phyloP scores from a whole-genome alignment of 2,797 vertebrate genomes.

The Babyrousa celebensis region DNA sequence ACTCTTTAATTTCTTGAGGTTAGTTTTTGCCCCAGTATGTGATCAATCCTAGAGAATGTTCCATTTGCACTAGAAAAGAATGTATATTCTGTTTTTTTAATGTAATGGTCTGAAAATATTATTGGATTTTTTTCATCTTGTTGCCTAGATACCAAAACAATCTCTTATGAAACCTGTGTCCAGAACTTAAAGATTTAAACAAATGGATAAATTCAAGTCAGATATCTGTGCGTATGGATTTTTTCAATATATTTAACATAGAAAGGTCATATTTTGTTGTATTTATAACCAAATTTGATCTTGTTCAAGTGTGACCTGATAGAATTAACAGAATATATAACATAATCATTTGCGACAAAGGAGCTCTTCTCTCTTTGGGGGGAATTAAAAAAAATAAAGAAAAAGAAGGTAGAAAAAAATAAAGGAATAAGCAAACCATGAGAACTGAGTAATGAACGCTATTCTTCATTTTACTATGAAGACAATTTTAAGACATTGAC shows the following conservation, averaged over 20 bases:
- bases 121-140: neutral
- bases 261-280: neutral
- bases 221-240: neutral
- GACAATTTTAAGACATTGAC: neutral
- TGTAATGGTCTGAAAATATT: too few relatives aligned
- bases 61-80: too few relatives aligned
- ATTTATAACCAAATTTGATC: neutral
- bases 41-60: too few relatives aligned
- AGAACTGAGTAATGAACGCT: neutral
- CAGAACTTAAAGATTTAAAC: neutral
- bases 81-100: too few relatives aligned
- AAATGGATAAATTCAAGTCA: neutral
- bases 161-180: neutral
- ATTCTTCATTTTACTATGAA: neutral
- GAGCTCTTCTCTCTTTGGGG: neutral
- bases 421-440: neutral
- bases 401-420: neutral
- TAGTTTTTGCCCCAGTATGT: too few relatives aligned
- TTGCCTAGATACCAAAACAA: neutral
- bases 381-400: neutral
- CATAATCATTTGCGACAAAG: neutral
- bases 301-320: neutral
- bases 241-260: neutral
- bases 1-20: too few relatives aligned
- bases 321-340: neutral